Evolutionary conservation across 2,797 vertebrate species (phyloP).

Genomic region (Rhinatrema bivittatum): DNA sequence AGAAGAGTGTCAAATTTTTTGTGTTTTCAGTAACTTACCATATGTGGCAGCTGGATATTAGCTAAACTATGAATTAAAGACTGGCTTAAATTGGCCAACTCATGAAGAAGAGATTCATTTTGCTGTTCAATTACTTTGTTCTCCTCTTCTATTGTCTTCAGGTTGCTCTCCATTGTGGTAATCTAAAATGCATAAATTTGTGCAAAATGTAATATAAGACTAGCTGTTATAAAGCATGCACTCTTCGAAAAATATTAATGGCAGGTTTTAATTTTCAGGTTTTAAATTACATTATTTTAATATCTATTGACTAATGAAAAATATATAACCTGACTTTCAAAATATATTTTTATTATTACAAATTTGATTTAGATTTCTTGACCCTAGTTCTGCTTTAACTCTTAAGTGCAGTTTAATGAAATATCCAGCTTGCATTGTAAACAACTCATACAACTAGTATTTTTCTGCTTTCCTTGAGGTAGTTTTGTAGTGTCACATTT

Average conservation of each 20-base stretch:
- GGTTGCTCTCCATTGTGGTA: constrained; percentile 97
- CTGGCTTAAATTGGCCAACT: constrained; percentile 95
- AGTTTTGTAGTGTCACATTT: too few relatives aligned
- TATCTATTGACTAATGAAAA: background rate
- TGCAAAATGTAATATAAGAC: constrained; percentile 44
- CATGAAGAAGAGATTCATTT: constrained; percentile 95
- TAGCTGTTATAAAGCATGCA: constrained; percentile 14
- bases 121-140: constrained; percentile 97
- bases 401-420: constrained; percentile 1
- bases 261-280: background rate
- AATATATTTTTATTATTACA: constrained; percentile 5
- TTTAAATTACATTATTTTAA: background rate
- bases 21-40: constrained; percentile 78
- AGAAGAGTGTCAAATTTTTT: constrained; percentile 46
- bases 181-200: constrained; percentile 66
- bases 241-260: constrained; percentile 12
- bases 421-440: too few relatives aligned
- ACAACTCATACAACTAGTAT: too few relatives aligned
- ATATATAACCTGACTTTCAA: background rate
- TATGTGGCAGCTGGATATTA: constrained; percentile 97
- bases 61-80: constrained; percentile 96
- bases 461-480: too few relatives aligned
- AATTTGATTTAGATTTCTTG: background rate
- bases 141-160: constrained; percentile 96
- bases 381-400: background rate